These are phyloP conservation scores for Panopea generosa DNA, from an alignment of 2,888 invertebrate species.

Conservation along the genomic window DNA sequence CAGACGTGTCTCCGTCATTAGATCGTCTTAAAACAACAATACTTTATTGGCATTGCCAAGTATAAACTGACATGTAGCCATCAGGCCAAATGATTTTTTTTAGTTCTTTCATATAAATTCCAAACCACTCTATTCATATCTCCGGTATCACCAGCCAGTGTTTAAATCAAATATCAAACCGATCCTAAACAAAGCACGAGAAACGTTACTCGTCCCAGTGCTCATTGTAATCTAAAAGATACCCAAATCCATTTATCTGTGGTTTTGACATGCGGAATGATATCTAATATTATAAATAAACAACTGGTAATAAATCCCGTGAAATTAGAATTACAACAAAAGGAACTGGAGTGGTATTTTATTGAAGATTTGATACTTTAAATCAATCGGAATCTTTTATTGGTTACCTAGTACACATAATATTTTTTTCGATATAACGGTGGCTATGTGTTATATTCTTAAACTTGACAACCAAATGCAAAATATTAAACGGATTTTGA, in stretches of 20 bases:
- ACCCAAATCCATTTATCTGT: constrained; percentile 44
- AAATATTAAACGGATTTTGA: too few species aligned
- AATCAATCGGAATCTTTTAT: background rate
- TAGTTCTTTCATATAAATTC: constrained; percentile 6
- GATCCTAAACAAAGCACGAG: constrained; percentile 1
- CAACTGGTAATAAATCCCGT: constrained; percentile 37
- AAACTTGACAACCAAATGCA: too few species aligned
- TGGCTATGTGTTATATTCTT: too few species aligned
- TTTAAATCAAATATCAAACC: constrained; percentile 6
- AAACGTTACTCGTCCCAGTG: background rate
- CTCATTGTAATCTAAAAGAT: constrained; percentile 3
- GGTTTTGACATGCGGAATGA: constrained; percentile 34
- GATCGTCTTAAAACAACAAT: too few species aligned
- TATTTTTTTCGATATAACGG: too few species aligned
- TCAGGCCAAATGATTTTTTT: background rate
- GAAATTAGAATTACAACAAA: constrained; percentile 28
- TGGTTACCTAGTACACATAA: constrained; percentile 6
- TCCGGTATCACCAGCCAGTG: background rate
- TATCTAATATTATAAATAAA: constrained; percentile 50
- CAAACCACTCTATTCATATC: background rate
- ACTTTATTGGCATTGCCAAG: too few species aligned
- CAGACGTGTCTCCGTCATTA: too few species aligned
- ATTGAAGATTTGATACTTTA: constrained; percentile 8
- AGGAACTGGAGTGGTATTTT: constrained; percentile 27
- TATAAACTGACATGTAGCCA: too few species aligned